phyloP scores from a whole-genome alignment of 2,888 invertebrate genomes.

The Horisme vitalbata region DNA sequence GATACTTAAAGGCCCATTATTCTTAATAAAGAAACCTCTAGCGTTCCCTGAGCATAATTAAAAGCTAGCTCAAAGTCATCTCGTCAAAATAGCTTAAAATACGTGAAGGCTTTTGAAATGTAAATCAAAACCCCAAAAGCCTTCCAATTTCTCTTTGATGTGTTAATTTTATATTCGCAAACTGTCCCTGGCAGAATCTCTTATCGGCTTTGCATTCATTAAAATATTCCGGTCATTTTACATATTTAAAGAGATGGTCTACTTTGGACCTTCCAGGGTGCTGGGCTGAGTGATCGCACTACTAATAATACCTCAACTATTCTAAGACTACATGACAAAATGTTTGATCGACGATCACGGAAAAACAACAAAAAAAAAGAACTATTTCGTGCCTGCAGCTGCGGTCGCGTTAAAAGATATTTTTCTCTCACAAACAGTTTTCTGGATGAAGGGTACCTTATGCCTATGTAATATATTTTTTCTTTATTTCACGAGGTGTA shows the following conservation, averaged over 20 bases:
- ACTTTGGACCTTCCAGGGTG: conserved; percentile 15
- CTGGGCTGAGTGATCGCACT: neutral
- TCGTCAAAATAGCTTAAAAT: conserved; percentile 42
- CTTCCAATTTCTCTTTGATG: conserved; percentile 69
- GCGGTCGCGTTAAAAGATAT: too few species aligned
- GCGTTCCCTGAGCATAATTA: conserved; percentile 24
- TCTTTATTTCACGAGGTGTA: too few species aligned
- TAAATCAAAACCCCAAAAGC: conserved; percentile 71
- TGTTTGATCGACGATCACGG: too few species aligned
- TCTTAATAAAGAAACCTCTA: too few species aligned
- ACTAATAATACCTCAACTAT: too few species aligned
- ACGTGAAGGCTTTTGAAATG: conserved; percentile 70
- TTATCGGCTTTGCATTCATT: conserved; percentile 61
- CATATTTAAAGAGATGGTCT: conserved; percentile 25
- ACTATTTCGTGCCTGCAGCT: too few species aligned
- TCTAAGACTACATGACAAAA: too few species aligned
- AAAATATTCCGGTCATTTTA: conserved; percentile 46
- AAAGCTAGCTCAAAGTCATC: conserved; percentile 21
- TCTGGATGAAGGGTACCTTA: too few species aligned
- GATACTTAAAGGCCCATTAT: too few species aligned
- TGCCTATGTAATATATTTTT: too few species aligned
- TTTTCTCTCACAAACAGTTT: too few species aligned
- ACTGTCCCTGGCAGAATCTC: conserved; percentile 48
- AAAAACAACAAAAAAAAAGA: too few species aligned
- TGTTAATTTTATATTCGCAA: conserved; percentile 69